These are phyloP conservation scores for Eupithecia centaureata DNA, from an alignment of 2,888 invertebrate genomes.

Conservation along the genomic window DNA sequence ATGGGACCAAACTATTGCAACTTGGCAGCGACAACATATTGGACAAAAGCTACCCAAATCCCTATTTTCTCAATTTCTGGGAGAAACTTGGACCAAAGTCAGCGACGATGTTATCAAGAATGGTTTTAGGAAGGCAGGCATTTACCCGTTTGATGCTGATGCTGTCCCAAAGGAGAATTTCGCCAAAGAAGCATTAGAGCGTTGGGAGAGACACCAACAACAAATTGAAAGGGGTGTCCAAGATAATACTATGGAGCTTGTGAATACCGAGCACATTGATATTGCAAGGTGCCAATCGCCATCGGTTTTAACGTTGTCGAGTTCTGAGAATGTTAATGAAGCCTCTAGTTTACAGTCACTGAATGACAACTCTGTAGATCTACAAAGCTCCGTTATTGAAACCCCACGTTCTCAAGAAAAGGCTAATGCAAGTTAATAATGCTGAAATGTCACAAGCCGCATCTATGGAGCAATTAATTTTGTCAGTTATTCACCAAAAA, in stretches of 20 bases:
- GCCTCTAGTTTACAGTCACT: conserved; percentile 4
- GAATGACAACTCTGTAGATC: conserved; percentile 10
- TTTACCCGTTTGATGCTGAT: conserved; percentile 28
- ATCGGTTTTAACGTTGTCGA: conserved; percentile 18
- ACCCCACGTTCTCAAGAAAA: too few relatives aligned
- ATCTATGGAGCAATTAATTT: too few relatives aligned
- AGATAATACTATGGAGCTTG: conserved; percentile 18
- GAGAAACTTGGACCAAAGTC: not conserved
- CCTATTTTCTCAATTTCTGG: conserved; percentile 1
- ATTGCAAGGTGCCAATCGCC: conserved; percentile 10
- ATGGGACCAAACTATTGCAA: conserved; percentile 34
- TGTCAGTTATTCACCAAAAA: too few relatives aligned
- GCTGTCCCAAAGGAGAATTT: conserved; percentile 30
- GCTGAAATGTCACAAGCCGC: too few relatives aligned
- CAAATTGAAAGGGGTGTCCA: conserved; percentile 20
- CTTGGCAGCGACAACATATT: conserved; percentile 21
- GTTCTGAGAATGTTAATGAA: conserved; percentile 11
- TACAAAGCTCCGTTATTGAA: too few relatives aligned
- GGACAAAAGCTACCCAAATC: conserved; percentile 30
- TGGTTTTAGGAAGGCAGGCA: conserved; percentile 26
- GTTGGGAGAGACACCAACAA: conserved; percentile 31
- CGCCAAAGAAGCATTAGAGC: conserved; percentile 33
- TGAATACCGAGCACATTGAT: conserved; percentile 19
- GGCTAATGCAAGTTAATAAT: too few relatives aligned
- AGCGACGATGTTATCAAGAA: conserved; percentile 2